phyloP scores from a whole-genome alignment of 2,113 vertebrate genomes.

The Pteropus alecto region DNA sequence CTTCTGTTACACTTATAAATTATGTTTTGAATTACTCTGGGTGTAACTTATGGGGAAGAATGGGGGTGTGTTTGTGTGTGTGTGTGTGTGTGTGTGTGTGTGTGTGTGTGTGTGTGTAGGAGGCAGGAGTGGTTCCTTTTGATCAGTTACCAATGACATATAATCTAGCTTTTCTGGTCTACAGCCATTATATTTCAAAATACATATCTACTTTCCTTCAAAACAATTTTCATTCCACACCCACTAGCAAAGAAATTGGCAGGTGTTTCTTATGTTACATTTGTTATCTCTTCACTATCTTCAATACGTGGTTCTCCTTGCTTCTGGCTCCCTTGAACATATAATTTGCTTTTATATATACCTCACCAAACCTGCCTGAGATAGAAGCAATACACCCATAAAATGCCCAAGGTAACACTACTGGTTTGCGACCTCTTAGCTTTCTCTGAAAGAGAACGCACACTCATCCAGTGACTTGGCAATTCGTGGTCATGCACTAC shows the following conservation, averaged over 20 bases:
- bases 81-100: background rate
- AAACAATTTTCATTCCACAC: background rate
- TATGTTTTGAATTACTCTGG: background rate
- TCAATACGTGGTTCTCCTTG: background rate
- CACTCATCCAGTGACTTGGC: background rate
- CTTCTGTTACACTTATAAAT: background rate
- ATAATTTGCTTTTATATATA: background rate
- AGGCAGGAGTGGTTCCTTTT: no score
- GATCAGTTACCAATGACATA: background rate
- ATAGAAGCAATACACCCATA: background rate
- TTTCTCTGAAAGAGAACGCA: background rate
- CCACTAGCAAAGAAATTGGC: background rate
- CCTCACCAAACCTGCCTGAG: background rate
- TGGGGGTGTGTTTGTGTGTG: background rate
- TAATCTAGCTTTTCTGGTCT: background rate
- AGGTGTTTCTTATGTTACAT: background rate
- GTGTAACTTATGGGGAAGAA: background rate
- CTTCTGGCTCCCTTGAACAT: background rate
- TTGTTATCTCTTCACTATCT: background rate
- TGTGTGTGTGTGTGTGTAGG: background rate
- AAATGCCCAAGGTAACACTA: background rate
- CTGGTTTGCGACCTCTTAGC: background rate
- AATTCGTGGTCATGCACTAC: background rate
- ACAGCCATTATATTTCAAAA: background rate
- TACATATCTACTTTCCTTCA: background rate